phyloP scores from a whole-genome alignment of 2,797 vertebrate species.

The Rhynchotus rufescens region DNA sequence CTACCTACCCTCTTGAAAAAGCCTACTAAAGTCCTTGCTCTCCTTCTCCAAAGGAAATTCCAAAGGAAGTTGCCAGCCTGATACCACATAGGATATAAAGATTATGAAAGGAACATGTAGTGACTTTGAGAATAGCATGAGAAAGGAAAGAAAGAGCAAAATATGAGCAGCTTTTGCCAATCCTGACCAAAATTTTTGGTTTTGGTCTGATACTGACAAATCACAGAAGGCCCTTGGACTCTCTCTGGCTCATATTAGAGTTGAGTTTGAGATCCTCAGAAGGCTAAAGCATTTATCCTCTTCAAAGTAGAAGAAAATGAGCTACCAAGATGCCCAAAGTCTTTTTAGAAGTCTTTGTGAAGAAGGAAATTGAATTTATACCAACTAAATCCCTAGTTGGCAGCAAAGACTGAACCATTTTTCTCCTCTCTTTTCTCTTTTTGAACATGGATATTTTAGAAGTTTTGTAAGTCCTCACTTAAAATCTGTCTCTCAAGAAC shows the following conservation, averaged over 20 bases:
- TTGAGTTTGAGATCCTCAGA: background rate
- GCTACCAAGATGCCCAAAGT: background rate
- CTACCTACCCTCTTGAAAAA: background rate
- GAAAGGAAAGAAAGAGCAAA: background rate
- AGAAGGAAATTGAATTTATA: background rate
- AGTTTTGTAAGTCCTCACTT: too few relatives aligned
- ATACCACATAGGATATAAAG: background rate
- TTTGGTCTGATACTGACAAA: background rate
- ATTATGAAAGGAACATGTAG: background rate
- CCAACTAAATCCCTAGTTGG: background rate
- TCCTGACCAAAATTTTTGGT: background rate
- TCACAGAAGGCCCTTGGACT: background rate
- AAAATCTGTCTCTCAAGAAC: too few relatives aligned
- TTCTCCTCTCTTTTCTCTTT: background rate
- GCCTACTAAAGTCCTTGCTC: accelerated
- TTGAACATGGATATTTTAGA: too few relatives aligned
- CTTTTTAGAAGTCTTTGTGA: background rate
- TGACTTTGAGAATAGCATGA: background rate
- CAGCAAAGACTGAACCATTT: background rate
- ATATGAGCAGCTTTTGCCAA: background rate
- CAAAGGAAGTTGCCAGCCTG: background rate
- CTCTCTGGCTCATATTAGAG: background rate
- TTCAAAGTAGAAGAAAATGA: background rate
- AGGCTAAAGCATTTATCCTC: background rate
- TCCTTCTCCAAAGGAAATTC: too few relatives aligned